These are phyloP conservation scores for Erythrolamprus reginae DNA, from an alignment of 2,113 vertebrate species.

Conservation along the genomic window DNA sequence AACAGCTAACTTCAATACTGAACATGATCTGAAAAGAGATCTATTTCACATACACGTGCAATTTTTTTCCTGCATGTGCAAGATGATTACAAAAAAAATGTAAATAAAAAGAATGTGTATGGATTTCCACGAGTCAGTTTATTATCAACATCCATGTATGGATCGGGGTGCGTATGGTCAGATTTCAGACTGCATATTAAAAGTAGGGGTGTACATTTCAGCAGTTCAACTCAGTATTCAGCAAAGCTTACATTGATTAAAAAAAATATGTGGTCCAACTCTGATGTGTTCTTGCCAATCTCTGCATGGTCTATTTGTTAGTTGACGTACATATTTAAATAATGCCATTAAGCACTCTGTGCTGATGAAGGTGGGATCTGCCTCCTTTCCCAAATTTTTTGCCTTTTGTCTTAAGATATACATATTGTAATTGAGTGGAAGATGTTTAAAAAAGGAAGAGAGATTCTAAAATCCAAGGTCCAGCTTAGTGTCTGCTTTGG, in stretches of 20 bases:
- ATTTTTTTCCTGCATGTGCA: background rate
- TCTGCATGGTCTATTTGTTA: background rate
- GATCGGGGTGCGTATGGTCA: background rate
- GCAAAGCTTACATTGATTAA: constrained; percentile 39
- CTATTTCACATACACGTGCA: background rate
- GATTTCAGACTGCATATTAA: constrained; percentile 20
- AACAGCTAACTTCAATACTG: background rate
- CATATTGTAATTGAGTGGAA: background rate
- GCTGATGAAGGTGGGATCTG: background rate
- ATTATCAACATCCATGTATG: constrained; percentile 5
- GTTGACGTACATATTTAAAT: background rate
- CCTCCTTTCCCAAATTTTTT: background rate
- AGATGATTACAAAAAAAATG: constrained; percentile 14
- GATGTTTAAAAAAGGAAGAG: background rate
- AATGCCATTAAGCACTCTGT: constrained; percentile 30
- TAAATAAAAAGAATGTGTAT: constrained; percentile 46
- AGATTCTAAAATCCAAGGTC: constrained; percentile 16
- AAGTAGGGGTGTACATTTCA: constrained; percentile 51
- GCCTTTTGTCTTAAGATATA: background rate
- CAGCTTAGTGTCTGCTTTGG: constrained; percentile 19
- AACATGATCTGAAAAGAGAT: background rate
- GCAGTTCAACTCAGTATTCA: constrained; percentile 33
- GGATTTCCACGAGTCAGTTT: constrained; percentile 7
- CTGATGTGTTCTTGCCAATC: constrained; percentile 10
- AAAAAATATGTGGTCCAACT: constrained; percentile 28